Conservation (phyloP, 2,888 invertebrate genomes). For the Rhamphomyia laevipes region DNA sequence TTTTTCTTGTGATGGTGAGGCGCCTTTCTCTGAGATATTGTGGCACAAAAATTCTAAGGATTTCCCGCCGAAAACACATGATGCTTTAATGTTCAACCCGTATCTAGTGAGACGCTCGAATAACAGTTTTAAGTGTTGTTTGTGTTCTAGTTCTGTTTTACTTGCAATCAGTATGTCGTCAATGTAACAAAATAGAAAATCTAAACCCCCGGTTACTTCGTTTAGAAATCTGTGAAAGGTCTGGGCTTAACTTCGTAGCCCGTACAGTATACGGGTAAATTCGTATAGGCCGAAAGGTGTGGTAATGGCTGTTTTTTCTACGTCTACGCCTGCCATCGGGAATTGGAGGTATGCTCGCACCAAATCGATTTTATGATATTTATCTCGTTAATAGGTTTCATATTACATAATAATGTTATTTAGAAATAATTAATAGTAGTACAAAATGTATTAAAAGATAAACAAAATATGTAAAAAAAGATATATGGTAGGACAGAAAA, state of each 20-base stretch:
- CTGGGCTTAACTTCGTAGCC: slow-evolving; percentile 23
- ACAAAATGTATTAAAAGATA: too few species aligned
- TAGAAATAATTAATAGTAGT: not conserved
- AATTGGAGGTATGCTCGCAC: slow-evolving; percentile 19
- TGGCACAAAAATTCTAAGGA: slow-evolving; percentile 1
- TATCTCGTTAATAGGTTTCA: slow-evolving; percentile 12
- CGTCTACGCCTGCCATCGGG: not conserved
- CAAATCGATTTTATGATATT: slow-evolving; percentile 20
- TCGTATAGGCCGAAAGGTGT: slow-evolving; percentile 28
- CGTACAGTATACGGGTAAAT: slow-evolving; percentile 22
- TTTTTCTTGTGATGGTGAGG: slow-evolving; percentile 4
- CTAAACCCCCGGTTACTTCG: slow-evolving; percentile 13
- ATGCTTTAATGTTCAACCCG: slow-evolving; percentile 15
- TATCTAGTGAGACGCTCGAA: slow-evolving; percentile 13
- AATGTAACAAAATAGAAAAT: slow-evolving; percentile 17
- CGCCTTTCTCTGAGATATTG: not conserved
- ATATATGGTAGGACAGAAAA: too few species aligned
- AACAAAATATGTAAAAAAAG: too few species aligned
- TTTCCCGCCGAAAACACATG: not conserved
- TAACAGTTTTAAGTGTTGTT: slow-evolving; percentile 13
- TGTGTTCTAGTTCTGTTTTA: slow-evolving; percentile 11
- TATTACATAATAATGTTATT: too few species aligned
- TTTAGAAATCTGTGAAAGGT: slow-evolving; percentile 19
- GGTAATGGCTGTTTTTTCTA: slow-evolving; percentile 14
- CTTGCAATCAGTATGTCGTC: too few species aligned